Conservation (phyloP, 2,797 vertebrate species). For the Alcedo quadribrachys region DNA sequence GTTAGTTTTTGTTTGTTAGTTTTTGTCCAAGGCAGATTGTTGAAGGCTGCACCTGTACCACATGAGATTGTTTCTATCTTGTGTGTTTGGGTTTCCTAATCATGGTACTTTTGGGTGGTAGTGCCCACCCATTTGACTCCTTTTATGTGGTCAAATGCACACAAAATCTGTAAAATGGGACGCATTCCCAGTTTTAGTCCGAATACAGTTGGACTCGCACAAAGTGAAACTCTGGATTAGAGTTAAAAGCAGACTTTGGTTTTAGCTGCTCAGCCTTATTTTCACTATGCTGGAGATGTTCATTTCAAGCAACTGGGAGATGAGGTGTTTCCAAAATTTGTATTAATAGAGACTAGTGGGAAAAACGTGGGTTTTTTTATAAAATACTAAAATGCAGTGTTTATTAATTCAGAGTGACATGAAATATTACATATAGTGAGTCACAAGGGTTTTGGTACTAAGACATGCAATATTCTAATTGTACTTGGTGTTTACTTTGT, state of each 20-base stretch:
- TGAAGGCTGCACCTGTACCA: neutral
- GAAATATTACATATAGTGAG: neutral
- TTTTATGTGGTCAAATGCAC: rapidly evolving
- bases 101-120: rapidly evolving
- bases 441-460: neutral
- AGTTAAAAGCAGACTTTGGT: neutral
- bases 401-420: neutral
- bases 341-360: neutral
- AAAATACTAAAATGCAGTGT: neutral
- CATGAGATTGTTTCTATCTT: rapidly evolving
- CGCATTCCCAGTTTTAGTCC: neutral
- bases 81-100: neutral
- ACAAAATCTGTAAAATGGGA: neutral
- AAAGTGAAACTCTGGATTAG: neutral
- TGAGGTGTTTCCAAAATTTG: neutral
- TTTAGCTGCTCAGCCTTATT: neutral
- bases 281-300: neutral
- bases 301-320: neutral
- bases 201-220: neutral
- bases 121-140: neutral
- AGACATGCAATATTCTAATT: constrained; percentile 14
- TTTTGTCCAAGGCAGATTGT: neutral
- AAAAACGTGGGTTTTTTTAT: neutral
- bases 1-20: too few species aligned
- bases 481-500: neutral